A percentile compares a stretch with the other conserved stretches of the same genome.
Evolutionary conservation across 2,888 invertebrate species (phyloP).

Genomic region (Phaedon cochleariae): DNA sequence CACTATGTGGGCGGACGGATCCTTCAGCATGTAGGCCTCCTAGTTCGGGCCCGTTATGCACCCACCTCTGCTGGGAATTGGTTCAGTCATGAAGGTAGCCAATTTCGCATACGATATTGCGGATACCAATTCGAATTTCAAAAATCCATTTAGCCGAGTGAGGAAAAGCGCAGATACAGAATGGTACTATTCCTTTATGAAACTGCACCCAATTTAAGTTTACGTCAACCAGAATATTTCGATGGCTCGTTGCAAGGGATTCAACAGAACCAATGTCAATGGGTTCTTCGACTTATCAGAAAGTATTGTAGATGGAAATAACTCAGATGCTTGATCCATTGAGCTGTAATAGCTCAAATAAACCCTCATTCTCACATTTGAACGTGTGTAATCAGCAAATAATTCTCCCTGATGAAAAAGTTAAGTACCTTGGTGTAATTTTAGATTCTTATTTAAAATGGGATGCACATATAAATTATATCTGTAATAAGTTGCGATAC

Average conservation of each 20-base stretch:
- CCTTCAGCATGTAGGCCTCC: too few species aligned
- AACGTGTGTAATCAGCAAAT: background rate
- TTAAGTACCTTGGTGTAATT: constrained; percentile 8
- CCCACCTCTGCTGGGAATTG: too few species aligned
- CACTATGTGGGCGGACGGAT: too few species aligned
- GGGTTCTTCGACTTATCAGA: background rate
- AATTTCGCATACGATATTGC: too few species aligned
- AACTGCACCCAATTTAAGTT: background rate
- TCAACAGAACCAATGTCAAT: background rate
- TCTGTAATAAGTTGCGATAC: constrained; percentile 5
- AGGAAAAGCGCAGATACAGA: background rate
- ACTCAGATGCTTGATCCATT: background rate
- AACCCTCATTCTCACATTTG: too few species aligned
- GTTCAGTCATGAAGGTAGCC: too few species aligned
- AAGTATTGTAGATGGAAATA: background rate
- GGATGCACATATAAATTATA: constrained; percentile 9
- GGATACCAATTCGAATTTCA: too few species aligned
- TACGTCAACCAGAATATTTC: background rate
- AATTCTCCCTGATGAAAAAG: constrained; percentile 2
- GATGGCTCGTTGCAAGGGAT: background rate
- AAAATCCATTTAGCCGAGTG: too few species aligned
- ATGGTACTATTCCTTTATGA: background rate
- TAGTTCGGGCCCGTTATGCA: too few species aligned
- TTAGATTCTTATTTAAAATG: constrained; percentile 11
- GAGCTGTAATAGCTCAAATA: constrained; percentile 1